Evolutionary conservation across 2,797 vertebrate genomes (phyloP).

Genomic region (Darevskia mixta): DNA sequence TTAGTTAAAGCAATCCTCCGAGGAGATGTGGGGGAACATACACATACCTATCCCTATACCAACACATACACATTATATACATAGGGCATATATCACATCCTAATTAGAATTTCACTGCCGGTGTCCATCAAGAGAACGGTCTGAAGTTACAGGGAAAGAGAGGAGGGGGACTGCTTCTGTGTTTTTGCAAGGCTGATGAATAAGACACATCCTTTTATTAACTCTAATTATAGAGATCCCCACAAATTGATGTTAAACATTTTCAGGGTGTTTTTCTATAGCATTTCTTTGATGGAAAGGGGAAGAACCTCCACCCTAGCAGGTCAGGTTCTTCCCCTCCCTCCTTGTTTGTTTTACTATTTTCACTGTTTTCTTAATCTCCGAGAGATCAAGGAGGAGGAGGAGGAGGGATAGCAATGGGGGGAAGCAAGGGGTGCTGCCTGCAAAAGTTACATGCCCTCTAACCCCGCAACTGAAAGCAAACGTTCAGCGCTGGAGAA

Average conservation of each 20-base stretch:
- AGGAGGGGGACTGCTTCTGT: background rate
- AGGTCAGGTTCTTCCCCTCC: constrained; percentile 42
- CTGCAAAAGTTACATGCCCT: constrained; percentile 38
- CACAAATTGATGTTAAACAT: constrained; percentile 66
- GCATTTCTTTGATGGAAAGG: constrained; percentile 61
- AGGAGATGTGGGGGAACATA: constrained; percentile 47
- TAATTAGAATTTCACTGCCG: constrained; percentile 42
- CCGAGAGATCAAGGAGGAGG: constrained; percentile 39
- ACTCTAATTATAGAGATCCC: constrained; percentile 64
- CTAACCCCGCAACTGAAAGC: constrained; percentile 11
- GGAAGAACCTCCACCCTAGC: constrained; percentile 63
- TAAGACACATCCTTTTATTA: constrained; percentile 58
- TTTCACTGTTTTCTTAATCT: constrained; percentile 68
- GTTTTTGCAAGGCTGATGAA: constrained; percentile 52
- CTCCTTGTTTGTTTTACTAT: constrained; percentile 65
- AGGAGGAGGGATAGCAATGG: constrained; percentile 20
- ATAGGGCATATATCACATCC: constrained; percentile 32
- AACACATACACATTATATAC: constrained; percentile 33
- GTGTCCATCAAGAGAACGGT: constrained; percentile 49
- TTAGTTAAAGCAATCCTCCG: constrained; percentile 47
- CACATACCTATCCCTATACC: constrained; percentile 46
- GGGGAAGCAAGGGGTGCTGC: background rate
- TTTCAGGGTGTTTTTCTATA: constrained; percentile 61
- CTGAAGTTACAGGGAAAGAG: constrained; percentile 7
- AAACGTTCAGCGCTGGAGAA: constrained; percentile 5